These are phyloP conservation scores for Numida meleagris DNA, from an alignment of 2,113 vertebrate species.

Conservation along the genomic window DNA sequence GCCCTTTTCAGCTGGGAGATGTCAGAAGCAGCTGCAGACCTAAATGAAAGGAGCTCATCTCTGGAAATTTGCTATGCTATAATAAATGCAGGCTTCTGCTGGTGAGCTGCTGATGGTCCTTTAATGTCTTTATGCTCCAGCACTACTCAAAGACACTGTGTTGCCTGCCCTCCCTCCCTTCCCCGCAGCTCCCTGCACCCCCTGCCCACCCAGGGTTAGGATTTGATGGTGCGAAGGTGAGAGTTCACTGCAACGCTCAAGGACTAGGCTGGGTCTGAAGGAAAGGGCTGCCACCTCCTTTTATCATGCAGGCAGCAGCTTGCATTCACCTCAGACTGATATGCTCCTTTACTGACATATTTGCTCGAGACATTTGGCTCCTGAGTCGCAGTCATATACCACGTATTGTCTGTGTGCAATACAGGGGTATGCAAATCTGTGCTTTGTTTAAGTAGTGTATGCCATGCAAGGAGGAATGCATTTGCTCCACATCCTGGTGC, in stretches of 20 bases:
- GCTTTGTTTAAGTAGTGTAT: constrained; percentile 13
- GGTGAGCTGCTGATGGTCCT: constrained; percentile 56
- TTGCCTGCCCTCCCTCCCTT: background rate
- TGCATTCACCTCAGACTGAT: background rate
- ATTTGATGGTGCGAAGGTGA: background rate
- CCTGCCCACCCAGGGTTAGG: background rate
- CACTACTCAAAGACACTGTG: background rate
- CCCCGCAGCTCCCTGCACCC: background rate
- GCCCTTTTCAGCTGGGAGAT: constrained; percentile 63
- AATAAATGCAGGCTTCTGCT: constrained; percentile 49
- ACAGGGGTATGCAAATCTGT: background rate
- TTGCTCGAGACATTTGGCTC: background rate
- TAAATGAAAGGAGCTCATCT: constrained; percentile 67
- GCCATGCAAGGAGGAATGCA: background rate
- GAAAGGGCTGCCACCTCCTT: background rate
- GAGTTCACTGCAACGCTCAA: background rate
- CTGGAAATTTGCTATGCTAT: constrained; percentile 56
- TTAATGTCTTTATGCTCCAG: constrained; percentile 55
- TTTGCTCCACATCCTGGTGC: background rate
- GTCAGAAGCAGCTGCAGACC: constrained; percentile 64
- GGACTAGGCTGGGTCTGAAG: background rate
- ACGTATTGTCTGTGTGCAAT: background rate
- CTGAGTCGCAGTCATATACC: background rate
- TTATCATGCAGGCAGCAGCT: background rate
- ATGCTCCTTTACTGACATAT: background rate